A percentile compares a stretch with the other conserved stretches of the same genome.
Conservation (phyloP, 2,113 vertebrate species). For the Emydocephalus ijimae region DNA sequence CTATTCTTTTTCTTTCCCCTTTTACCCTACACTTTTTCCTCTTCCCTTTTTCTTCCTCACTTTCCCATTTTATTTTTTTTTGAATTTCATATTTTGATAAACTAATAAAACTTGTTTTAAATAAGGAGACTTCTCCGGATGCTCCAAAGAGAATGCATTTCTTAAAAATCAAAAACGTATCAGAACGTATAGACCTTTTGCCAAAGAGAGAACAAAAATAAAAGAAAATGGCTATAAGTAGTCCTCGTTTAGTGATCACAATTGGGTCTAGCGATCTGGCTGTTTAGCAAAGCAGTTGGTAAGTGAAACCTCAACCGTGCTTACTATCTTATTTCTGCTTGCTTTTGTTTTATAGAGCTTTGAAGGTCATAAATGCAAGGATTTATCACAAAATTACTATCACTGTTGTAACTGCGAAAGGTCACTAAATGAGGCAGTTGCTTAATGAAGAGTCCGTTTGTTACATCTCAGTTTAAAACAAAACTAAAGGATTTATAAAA, state of each 20-base stretch:
- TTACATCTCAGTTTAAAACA: not conserved
- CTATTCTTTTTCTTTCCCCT: not conserved
- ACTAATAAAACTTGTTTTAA: not conserved
- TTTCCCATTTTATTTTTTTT: not conserved
- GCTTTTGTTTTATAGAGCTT: not conserved
- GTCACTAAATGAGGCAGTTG: not conserved
- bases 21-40: not conserved
- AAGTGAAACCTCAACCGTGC: not conserved
- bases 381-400: not conserved
- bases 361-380: not conserved
- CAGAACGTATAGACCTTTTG: not conserved
- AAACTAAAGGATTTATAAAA: not conserved
- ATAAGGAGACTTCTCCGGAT: not conserved
- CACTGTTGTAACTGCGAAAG: not conserved
- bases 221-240: not conserved
- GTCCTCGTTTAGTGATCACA: not conserved
- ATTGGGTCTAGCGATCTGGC: not conserved
- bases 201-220: not conserved
- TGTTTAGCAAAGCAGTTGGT: not conserved
- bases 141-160: not conserved
- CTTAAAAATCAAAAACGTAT: not conserved
- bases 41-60: not conserved
- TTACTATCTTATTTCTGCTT: not conserved
- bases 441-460: not conserved
- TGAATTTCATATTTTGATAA: not conserved